Evolutionary conservation across 35 echinoderm and acorn worm genomes (phyloP).

Genomic region (Patiria miniata): DNA sequence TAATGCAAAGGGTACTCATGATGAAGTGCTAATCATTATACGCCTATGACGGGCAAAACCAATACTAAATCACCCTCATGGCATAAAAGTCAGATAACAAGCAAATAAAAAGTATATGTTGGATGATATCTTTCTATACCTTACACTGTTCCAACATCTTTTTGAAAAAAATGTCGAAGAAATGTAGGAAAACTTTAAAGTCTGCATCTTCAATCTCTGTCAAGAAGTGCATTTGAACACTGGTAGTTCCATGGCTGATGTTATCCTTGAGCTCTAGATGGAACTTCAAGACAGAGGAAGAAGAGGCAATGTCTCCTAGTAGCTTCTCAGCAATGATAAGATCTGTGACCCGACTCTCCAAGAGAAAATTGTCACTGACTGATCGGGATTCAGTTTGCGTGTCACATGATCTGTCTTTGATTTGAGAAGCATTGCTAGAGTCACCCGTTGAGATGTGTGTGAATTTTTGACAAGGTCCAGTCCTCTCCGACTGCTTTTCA

Average conservation of each 20-base stretch:
- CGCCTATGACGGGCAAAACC: no score
- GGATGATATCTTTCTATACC: background rate
- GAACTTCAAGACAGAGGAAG: slow-evolving; percentile 10
- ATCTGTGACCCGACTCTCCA: slow-evolving; percentile 66
- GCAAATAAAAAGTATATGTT: no score
- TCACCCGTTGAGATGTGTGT: background rate
- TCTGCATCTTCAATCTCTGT: slow-evolving; percentile 37
- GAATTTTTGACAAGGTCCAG: no score
- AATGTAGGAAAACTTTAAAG: slow-evolving; percentile 75
- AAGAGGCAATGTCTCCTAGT: background rate
- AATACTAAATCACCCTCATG: no score
- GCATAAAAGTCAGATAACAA: no score
- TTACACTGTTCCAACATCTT: slow-evolving; percentile 52
- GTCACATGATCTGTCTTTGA: background rate
- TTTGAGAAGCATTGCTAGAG: background rate
- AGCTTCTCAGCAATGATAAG: slow-evolving; percentile 35
- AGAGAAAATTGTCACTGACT: background rate
- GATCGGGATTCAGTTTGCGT: background rate
- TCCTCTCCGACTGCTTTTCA: no score
- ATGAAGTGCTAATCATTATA: no score
- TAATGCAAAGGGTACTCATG: no score
- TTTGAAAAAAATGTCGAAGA: slow-evolving; percentile 62
- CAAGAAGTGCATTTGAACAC: slow-evolving; percentile 15
- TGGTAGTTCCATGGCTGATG: background rate
- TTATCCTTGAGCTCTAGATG: background rate